Base-by-base conservation (phyloP, 1,140 invertebrate species). In the Oncopodura yosiiana region DNA sequence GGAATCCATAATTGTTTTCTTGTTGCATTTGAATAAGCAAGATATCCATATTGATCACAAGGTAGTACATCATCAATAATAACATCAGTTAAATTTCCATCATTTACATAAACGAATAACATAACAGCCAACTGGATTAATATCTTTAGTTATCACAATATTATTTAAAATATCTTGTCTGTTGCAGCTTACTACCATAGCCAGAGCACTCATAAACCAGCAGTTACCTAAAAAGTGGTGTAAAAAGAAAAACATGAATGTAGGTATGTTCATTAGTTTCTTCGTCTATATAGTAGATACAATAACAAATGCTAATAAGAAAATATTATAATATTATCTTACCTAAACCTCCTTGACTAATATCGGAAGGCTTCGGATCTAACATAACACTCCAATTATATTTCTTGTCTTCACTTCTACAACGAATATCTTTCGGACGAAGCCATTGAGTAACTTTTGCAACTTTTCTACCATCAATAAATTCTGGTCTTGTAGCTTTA, bases 21-120 rank as follows among this genome's bases (percentile, higher is more conserved):
- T 63, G 29, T 32, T 58, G 66, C 67, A 69, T 77, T 69, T 11
- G 76, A 77, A 67, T 76, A 79, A 18, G 77, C 67, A 2, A 79
- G 67, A 32, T 67, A 65, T 2, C 70, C 68, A 44, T 69, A 54
- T n/a, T 60, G 55, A 66, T 75, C 69, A 66, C 78, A 80, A 2
- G 80, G 80, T 19, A 81, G 69, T 11, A 77, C 69, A 66, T 82
- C 79, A 66, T 81, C 80, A 6, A 81, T 71, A 0, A 80, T 60
- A 2, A 81, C 74, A 8, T 74, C 75, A 52, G 71, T 72, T 79
- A 78, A 81, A 24, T 70, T 56, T 1, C 79, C 79, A 66, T 80
- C 76, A n/a, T 56, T 78, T 76, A 67, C 77, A 81, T 24, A 77
- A 62, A 26, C 75, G 67, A 16, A 56, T 23, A 9, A 74, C 71